Evolutionary conservation across 92 coral and sea anemone species (phyloP).

Genomic region (Plumapathes pennacea): DNA sequence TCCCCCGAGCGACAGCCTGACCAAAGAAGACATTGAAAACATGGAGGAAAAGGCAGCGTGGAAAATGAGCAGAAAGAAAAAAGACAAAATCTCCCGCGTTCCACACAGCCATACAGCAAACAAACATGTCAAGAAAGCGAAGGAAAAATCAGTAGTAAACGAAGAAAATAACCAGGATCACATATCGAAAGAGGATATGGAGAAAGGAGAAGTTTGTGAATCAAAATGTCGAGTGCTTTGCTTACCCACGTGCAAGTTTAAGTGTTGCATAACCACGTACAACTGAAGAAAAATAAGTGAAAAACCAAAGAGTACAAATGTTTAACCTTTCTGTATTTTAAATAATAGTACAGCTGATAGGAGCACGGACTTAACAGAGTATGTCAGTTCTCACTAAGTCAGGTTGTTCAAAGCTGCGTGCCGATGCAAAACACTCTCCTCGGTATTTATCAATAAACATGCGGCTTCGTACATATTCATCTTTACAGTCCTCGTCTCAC

Average conservation of each 20-base stretch:
- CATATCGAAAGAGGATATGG: conserved; percentile 31
- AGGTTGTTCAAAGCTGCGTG: too few species aligned
- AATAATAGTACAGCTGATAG: too few species aligned
- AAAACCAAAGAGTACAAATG: neutral
- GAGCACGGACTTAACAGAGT: too few species aligned
- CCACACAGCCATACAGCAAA: conserved; percentile 19
- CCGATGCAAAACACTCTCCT: too few species aligned
- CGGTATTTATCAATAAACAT: too few species aligned
- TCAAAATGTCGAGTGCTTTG: conserved; percentile 66
- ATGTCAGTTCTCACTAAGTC: too few species aligned
- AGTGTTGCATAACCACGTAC: conserved; percentile 66
- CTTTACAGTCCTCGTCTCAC: too few species aligned
- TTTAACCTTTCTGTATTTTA: too few species aligned
- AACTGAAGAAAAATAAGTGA: neutral
- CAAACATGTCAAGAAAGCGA: conserved; percentile 11
- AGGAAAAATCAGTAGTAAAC: neutral
- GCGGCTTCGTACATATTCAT: too few species aligned
- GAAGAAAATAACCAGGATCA: conserved; percentile 20
- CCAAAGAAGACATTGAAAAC: conserved; percentile 8
- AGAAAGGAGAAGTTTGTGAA: conserved; percentile 57
- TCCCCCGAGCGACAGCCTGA: conserved; percentile 62
- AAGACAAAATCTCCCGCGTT: conserved; percentile 1
- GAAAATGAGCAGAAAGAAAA: conserved; percentile 2
- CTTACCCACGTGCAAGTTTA: conserved; percentile 85
- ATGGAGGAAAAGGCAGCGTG: conserved; percentile 3